Evolutionary conservation across 1,140 invertebrate genomes (phyloP).

Genomic region (Latrodectus geometricus): DNA sequence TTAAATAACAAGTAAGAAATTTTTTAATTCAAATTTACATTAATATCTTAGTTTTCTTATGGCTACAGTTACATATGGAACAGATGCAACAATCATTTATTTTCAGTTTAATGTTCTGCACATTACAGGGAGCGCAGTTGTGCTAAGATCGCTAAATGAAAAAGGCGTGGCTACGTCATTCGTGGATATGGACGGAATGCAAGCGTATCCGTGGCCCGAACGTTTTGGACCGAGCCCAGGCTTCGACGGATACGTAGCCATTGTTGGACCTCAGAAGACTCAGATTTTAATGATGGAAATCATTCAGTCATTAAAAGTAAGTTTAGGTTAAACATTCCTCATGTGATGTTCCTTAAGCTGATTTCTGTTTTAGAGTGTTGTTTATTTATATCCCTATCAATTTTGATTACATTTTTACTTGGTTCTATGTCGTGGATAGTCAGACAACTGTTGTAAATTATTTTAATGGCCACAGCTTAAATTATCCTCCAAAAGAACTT

Average conservation of each 20-base stretch:
- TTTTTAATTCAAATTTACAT: too few species aligned
- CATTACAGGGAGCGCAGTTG: neutral
- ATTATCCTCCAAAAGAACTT: too few species aligned
- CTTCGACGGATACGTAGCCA: conserved; percentile 8
- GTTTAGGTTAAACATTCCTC: neutral
- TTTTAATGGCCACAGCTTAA: too few species aligned
- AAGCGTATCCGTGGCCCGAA: conserved; percentile 18
- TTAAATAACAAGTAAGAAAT: too few species aligned
- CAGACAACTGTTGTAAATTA: neutral
- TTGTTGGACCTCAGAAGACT: neutral
- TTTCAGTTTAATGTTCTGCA: too few species aligned
- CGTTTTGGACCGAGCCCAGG: neutral
- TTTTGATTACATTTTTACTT: neutral
- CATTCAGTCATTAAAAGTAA: conserved; percentile 2
- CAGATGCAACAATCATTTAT: too few species aligned
- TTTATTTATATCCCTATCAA: neutral
- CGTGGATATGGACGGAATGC: neutral
- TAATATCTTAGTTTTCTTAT: too few species aligned
- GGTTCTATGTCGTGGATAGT: neutral
- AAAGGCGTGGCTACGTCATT: neutral
- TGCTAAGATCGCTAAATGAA: neutral
- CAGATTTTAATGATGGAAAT: neutral
- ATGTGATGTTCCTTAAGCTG: too few species aligned
- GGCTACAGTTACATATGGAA: too few species aligned
- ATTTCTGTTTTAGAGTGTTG: too few species aligned